Conservation (phyloP, 2,113 vertebrate species). For the Verasper variegatus region DNA sequence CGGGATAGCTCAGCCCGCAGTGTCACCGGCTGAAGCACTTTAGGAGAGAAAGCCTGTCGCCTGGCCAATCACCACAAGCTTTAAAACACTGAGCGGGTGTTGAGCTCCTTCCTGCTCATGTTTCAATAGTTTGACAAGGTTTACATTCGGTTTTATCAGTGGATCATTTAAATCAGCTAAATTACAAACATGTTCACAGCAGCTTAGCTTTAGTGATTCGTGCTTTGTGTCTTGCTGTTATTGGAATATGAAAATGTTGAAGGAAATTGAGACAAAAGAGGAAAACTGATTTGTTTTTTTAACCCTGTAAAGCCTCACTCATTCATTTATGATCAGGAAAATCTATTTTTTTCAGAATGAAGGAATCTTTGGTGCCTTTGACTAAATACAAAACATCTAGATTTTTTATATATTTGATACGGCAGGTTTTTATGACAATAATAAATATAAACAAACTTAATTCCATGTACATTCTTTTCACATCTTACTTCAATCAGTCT, state of each 20-base stretch:
- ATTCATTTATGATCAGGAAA: no score
- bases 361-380: no score
- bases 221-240: background rate
- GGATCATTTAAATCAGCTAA: slow-evolving; percentile 4
- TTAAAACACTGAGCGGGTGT: slow-evolving; percentile 11
- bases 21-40: slow-evolving; percentile 34
- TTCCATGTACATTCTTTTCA: no score
- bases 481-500: no score
- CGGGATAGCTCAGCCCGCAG: background rate
- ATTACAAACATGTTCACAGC: slow-evolving; percentile 1
- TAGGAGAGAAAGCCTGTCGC: slow-evolving; percentile 5
- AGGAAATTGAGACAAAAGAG: no score
- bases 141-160: background rate
- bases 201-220: background rate
- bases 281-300: no score
- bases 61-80: background rate
- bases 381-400: no score
- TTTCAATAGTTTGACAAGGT: slow-evolving; percentile 20
- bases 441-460: no score
- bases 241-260: background rate
- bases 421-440: no score
- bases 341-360: no score
- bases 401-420: no score
- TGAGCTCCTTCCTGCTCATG: slow-evolving; percentile 18
- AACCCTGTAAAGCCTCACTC: no score